Evolutionary conservation across 2,888 invertebrate genomes (phyloP).

Genomic region (Eupithecia subfuscata): DNA sequence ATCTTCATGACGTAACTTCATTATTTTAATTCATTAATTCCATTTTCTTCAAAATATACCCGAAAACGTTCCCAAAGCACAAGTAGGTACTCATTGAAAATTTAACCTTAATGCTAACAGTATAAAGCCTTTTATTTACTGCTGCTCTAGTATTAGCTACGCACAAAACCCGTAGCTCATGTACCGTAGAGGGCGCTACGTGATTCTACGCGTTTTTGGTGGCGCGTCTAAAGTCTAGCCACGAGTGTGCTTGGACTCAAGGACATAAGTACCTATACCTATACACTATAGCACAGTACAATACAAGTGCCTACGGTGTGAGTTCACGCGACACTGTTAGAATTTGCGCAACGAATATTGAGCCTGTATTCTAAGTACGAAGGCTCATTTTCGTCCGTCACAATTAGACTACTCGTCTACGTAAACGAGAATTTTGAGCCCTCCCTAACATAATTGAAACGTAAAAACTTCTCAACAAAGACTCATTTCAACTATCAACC

Average conservation of each 20-base stretch:
- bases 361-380: not conserved
- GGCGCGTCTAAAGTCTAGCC: constrained; percentile 5
- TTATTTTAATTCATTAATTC: too few relatives aligned
- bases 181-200: constrained; percentile 8
- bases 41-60: not conserved
- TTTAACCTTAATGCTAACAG: not conserved
- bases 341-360: not conserved
- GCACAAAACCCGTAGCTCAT: not conserved
- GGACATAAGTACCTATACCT: constrained; percentile 2
- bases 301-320: not conserved
- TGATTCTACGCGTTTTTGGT: constrained; percentile 7
- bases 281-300: not conserved
- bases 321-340: not conserved
- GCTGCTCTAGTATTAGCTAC: not conserved
- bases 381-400: constrained; percentile 1
- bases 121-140: not conserved
- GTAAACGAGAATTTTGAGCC: not conserved
- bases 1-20: not conserved
- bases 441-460: not conserved
- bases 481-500: not conserved
- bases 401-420: not conserved
- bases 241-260: constrained; percentile 11
- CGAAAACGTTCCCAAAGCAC: not conserved
- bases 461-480: not conserved
- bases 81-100: not conserved